Conservation (phyloP, 2,113 vertebrate genomes). For the Pongo abelii region DNA sequence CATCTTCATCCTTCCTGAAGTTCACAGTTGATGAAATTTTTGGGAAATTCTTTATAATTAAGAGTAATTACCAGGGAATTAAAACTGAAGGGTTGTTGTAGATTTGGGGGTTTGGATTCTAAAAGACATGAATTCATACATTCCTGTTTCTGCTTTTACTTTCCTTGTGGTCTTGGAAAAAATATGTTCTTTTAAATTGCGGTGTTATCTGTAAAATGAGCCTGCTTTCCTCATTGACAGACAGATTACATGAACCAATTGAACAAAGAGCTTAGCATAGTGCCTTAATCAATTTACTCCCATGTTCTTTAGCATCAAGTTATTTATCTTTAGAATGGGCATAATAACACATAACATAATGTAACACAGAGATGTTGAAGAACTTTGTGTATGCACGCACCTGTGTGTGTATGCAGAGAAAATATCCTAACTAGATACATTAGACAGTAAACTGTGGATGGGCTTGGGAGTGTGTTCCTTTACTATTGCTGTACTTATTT, state of each 20-base stretch:
- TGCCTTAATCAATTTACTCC: background rate
- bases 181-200: background rate
- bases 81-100: background rate
- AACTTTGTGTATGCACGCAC: background rate
- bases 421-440: background rate
- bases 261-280: background rate
- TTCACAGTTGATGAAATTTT: background rate
- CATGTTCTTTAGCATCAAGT: background rate
- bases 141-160: background rate
- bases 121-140: background rate
- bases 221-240: background rate
- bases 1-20: background rate
- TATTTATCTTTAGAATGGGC: background rate
- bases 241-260: background rate
- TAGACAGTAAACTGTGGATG: background rate
- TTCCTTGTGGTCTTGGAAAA: background rate
- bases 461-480: background rate
- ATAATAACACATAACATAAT: background rate
- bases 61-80: background rate
- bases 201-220: background rate
- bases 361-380: background rate
- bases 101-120: background rate
- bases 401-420: background rate
- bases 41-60: background rate
- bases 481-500: background rate